Conservation (phyloP, 1,140 invertebrate genomes). For the Euwallacea similis region DNA sequence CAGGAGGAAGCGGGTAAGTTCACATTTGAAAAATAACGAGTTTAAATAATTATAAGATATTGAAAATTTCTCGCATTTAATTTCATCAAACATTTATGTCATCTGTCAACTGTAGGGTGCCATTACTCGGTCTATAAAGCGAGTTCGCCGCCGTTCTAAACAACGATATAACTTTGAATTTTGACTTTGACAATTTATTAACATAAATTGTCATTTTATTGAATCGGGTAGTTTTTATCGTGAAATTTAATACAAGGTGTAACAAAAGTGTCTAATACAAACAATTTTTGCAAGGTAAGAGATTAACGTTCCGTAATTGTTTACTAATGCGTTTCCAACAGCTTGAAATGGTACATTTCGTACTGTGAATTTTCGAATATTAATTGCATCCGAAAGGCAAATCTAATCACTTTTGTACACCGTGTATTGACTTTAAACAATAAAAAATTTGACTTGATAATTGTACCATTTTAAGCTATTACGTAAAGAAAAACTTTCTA, state of each 20-base stretch:
- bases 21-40: too few species aligned
- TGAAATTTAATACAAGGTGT: conserved; percentile 22
- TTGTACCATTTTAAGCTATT: conserved; percentile 32
- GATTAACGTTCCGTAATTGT: not conserved
- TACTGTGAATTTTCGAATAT: conserved; percentile 5
- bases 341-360: conserved; percentile 36
- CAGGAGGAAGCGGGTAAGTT: conserved; percentile 26
- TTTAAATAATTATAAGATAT: too few species aligned
- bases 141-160: too few species aligned
- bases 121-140: too few species aligned
- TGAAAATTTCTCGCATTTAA: too few species aligned
- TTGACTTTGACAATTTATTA: too few species aligned
- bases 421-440: conserved; percentile 4
- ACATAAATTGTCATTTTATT: too few species aligned
- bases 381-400: not conserved
- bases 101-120: too few species aligned
- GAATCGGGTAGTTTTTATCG: too few species aligned
- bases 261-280: conserved; percentile 14
- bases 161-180: too few species aligned
- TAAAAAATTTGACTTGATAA: not conserved
- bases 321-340: not conserved
- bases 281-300: conserved; percentile 3
- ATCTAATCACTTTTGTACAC: conserved; percentile 24
- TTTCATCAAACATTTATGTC: too few species aligned
- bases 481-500: too few species aligned